Evolutionary conservation across 2,888 invertebrate species (phyloP).

Genomic region (Ganaspis brasiliensis): DNA sequence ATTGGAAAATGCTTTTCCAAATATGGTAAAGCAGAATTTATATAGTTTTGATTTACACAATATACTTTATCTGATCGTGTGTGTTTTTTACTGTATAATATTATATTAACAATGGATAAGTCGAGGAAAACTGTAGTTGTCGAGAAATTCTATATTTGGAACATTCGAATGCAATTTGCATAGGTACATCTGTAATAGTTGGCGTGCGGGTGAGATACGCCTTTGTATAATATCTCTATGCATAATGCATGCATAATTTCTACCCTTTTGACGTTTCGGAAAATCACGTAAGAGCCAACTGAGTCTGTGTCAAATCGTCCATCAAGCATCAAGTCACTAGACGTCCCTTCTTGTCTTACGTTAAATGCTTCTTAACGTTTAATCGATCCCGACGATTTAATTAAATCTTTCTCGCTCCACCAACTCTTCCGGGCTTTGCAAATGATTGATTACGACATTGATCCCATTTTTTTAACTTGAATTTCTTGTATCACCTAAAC

Average conservation of each 20-base stretch:
- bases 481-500: not conserved
- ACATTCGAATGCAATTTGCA: constrained; percentile 55
- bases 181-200: constrained; percentile 59
- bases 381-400: constrained; percentile 34
- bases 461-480: constrained; percentile 15
- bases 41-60: not conserved
- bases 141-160: constrained; percentile 45
- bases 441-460: constrained; percentile 42
- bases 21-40: too few relatives aligned
- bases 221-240: constrained; percentile 62
- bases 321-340: constrained; percentile 2
- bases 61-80: too few relatives aligned
- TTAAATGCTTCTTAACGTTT: constrained; percentile 23
- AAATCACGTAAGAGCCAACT: constrained; percentile 59
- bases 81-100: not conserved
- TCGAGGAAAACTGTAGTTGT: constrained; percentile 16
- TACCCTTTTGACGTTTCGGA: constrained; percentile 64
- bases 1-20: too few relatives aligned
- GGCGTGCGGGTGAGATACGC: constrained; percentile 56
- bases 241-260: constrained; percentile 61
- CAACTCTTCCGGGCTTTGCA: not conserved
- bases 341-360: constrained; percentile 3
- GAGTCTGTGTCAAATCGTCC: constrained; percentile 40
- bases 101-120: constrained; percentile 10
- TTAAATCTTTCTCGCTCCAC: constrained; percentile 13